Evolutionary conservation across 2,797 vertebrate species (phyloP).

Genomic region (Florisuga fusca): DNA sequence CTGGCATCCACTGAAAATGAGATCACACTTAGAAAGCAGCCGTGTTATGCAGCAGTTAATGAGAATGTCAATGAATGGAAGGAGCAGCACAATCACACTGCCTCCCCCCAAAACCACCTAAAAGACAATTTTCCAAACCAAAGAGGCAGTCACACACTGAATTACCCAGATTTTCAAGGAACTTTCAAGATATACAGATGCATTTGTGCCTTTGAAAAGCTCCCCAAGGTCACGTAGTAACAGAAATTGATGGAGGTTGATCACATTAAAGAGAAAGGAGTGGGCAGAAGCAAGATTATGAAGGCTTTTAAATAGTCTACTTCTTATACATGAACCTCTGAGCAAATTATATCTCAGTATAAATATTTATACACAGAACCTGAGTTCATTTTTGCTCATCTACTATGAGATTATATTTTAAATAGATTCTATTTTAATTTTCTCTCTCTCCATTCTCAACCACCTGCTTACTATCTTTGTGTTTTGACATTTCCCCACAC

Average conservation of each 20-base stretch:
- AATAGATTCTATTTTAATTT: slow-evolving; percentile 72
- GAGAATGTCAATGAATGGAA: background rate
- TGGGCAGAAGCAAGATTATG: background rate
- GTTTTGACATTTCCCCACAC: slow-evolving; percentile 92
- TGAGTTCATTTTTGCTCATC: slow-evolving; percentile 69
- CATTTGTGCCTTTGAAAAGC: slow-evolving; percentile 25
- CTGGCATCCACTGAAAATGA: background rate
- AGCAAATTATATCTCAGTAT: slow-evolving; percentile 67
- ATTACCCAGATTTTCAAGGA: background rate
- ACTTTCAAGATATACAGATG: background rate
- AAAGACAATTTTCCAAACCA: background rate
- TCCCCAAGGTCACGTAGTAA: slow-evolving; percentile 24
- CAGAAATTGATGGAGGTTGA: background rate
- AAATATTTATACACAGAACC: slow-evolving; percentile 74
- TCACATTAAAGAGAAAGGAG: background rate
- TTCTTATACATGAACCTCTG: slow-evolving; percentile 37
- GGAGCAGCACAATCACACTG: background rate
- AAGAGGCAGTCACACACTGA: background rate
- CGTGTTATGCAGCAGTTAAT: background rate
- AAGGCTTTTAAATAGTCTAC: slow-evolving; percentile 40
- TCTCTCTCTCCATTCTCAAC: slow-evolving; percentile 59
- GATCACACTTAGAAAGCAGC: background rate
- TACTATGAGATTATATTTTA: slow-evolving; percentile 68
- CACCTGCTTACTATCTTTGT: slow-evolving; percentile 80
- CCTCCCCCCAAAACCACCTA: background rate